Evolutionary conservation across 2,888 invertebrate species (phyloP), one percentile per base, ranked within the genome.

Genomic region (Blera fallax): DNA sequence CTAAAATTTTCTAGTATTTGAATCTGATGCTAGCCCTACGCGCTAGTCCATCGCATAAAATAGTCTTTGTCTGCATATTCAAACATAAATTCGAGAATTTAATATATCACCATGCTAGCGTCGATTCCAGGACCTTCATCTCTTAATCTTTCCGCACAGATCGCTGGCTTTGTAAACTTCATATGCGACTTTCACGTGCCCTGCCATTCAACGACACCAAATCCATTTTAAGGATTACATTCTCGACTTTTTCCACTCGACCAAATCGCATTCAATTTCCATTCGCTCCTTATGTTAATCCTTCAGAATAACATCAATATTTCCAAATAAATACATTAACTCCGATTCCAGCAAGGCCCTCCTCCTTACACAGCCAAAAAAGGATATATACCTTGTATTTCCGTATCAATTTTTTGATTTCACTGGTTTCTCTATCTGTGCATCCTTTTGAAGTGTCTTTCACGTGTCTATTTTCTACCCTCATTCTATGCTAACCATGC

Each of bases 281-380:
- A 58, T 74, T 64, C 45, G 18, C 14, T 40, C 60, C 34, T 60
- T 58, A 54, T 72, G 73, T 79, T 79, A 79, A 79, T 79, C 80
- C 67, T n/a, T 32, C 56, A 56, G 43, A 69, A 56, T 60, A 73
- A 67, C 80, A 74, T 80, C 74, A 74, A 74, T 60, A 60, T 80
- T 74, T 80, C 18, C 67, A 74, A 74, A 73, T 80, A 80, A 60
- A 73, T 74, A 73, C 80, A 80, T 80, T 80, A 74, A 80, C 80
- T 80, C 60, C 32, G 67, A 24, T 80, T 72, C 56, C 48, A 14
- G 43, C 69, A 69, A 67, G 37, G 29, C 14, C 10, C 18, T 21
- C 45, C 21, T 64, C 32, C 43, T 37, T 11, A 18, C 52, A 14
- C n/a, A 14, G 6, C 16, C 50, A 73, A 72, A 64, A n/a, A 50